phyloP scores from a whole-genome alignment of 1,140 invertebrate species.

The Drosophila baimaii region DNA sequence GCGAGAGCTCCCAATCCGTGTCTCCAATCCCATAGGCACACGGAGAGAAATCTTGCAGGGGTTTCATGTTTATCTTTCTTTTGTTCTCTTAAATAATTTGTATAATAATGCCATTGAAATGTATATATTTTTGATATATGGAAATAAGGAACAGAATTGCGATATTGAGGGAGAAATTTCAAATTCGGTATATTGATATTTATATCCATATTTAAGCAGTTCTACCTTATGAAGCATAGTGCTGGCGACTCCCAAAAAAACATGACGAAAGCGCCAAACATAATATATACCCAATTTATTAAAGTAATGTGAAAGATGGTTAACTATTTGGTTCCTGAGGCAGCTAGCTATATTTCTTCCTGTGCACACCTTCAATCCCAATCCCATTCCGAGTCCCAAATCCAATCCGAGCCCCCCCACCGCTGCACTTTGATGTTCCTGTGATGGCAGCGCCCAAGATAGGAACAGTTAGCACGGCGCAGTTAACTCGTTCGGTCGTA shows the following conservation, averaged over 20 bases:
- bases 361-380: constrained; percentile 15
- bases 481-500: constrained; percentile 45
- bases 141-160: too few species aligned
- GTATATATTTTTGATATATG: too few species aligned
- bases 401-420: constrained; percentile 36
- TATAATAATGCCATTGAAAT: too few species aligned
- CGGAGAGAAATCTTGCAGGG: background rate
- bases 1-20: constrained; percentile 3
- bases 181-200: too few species aligned
- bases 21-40: constrained; percentile 9
- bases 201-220: too few species aligned
- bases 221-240: too few species aligned
- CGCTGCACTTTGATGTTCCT: constrained; percentile 73
- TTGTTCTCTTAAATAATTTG: background rate
- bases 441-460: constrained; percentile 68
- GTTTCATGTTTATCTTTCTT: background rate
- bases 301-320: background rate
- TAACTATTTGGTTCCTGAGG: too few species aligned
- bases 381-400: constrained; percentile 32
- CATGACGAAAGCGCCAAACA: too few species aligned
- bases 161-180: too few species aligned
- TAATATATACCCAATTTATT: too few species aligned
- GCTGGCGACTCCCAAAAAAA: too few species aligned
- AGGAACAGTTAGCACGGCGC: constrained; percentile 59
- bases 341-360: background rate